Percentiles rank a stretch among this genome's conserved stretches.
Evolutionary conservation across 2,797 vertebrate species (phyloP).

Genomic region (Anolis apletophallus): DNA sequence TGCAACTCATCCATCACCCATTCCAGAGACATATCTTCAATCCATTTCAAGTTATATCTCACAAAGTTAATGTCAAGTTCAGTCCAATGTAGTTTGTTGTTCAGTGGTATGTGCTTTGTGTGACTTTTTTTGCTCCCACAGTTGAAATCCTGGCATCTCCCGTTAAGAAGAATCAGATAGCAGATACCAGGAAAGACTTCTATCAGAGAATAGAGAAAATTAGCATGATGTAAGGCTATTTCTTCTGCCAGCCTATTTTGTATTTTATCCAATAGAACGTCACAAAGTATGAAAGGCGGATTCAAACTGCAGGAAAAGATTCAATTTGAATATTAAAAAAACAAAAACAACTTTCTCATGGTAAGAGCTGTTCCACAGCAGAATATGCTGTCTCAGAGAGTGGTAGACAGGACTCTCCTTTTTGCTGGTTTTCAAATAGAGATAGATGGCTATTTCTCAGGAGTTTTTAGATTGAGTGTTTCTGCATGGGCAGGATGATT

Average conservation of each 20-base stretch:
- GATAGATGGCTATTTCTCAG: too few relatives aligned
- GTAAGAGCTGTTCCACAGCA: too few relatives aligned
- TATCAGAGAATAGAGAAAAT: not conserved
- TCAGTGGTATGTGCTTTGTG: not conserved
- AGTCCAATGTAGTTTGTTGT: not conserved
- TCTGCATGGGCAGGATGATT: too few relatives aligned
- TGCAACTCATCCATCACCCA: not conserved
- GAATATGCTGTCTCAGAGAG: too few relatives aligned
- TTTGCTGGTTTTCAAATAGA: too few relatives aligned
- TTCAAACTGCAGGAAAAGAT: too few relatives aligned
- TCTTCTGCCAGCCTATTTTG: not conserved
- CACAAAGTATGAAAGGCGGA: too few relatives aligned
- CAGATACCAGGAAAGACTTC: not conserved
- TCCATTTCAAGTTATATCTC: not conserved
- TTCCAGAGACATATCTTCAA: not conserved
- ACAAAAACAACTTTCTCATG: too few relatives aligned
- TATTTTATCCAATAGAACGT: not conserved
- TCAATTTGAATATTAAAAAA: too few relatives aligned
- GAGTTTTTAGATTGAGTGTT: too few relatives aligned
- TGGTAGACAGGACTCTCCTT: too few relatives aligned
- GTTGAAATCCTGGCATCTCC: not conserved
- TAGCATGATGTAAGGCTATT: not conserved
- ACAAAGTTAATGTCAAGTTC: not conserved
- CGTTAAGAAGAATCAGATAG: not conserved
- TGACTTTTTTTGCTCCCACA: not conserved